These are phyloP conservation scores for Catharus bicknelli DNA, from an alignment of 2,113 vertebrate genomes.

Conservation along the genomic window DNA sequence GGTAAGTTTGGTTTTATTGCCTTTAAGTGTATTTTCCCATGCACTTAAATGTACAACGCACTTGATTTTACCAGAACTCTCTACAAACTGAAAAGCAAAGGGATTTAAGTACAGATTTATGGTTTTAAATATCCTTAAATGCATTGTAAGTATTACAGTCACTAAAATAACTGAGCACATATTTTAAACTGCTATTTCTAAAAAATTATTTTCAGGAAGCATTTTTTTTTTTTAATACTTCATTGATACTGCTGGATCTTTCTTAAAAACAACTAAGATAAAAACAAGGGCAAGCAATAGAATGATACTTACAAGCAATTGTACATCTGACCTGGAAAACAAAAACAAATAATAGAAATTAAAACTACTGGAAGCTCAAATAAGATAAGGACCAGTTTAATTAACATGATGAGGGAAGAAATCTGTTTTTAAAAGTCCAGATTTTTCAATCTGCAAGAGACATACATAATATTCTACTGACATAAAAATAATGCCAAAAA, in stretches of 20 bases:
- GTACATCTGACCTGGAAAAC: conserved; percentile 66
- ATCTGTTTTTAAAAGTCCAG: neutral
- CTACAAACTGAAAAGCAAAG: neutral
- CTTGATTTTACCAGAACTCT: conserved; percentile 36
- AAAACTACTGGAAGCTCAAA: conserved; percentile 40
- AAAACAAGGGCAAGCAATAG: neutral
- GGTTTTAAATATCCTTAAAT: neutral
- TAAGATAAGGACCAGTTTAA: neutral
- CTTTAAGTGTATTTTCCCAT: neutral
- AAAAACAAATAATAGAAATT: conserved; percentile 49
- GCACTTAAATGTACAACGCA: too few species aligned
- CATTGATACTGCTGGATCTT: neutral
- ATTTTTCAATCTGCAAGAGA: neutral
- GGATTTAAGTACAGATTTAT: neutral
- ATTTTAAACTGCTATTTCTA: neutral
- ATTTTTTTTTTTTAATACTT: neutral
- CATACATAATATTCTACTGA: neutral
- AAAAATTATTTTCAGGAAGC: neutral
- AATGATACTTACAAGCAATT: conserved; percentile 64
- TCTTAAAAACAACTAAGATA: neutral
- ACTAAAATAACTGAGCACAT: neutral
- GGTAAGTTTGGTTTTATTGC: neutral
- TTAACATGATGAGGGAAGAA: neutral
- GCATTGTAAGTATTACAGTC: neutral
- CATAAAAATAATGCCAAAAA: neutral